Percentiles rank a stretch among this genome's conserved stretches.
Evolutionary conservation across 2,888 invertebrate genomes (phyloP).

Genomic region (Eurytoma adleriae): DNA sequence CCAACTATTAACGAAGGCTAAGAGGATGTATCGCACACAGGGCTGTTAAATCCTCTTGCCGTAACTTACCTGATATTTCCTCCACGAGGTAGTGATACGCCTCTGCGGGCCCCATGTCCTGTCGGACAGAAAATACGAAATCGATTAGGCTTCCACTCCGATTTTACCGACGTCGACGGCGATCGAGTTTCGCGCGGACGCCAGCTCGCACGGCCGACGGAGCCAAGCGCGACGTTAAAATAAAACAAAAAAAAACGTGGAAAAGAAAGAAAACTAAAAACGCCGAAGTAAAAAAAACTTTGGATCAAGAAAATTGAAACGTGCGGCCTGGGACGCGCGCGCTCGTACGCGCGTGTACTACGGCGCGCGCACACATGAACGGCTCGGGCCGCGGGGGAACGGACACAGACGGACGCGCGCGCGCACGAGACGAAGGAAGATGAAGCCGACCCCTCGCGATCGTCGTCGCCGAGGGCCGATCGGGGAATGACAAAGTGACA

Average conservation of each 20-base stretch:
- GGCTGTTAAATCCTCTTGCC: background rate
- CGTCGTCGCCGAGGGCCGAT: slow-evolving; percentile 56
- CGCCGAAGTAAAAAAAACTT: too few species aligned
- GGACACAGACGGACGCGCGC: background rate
- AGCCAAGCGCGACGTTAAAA: too few species aligned
- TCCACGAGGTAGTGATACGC: slow-evolving; percentile 70
- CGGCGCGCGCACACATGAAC: background rate
- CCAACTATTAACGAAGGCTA: slow-evolving; percentile 16
- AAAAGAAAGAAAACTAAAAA: too few species aligned
- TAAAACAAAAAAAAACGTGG: too few species aligned
- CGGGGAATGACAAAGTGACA: slow-evolving; percentile 62
- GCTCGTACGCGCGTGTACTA: background rate
- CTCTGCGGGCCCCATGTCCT: slow-evolving; percentile 67
- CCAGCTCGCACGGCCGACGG: too few species aligned
- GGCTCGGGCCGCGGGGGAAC: background rate
- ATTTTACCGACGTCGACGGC: too few species aligned
- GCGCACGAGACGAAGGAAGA: slow-evolving; percentile 41
- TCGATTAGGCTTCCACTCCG: slow-evolving; percentile 44
- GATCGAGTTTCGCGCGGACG: too few species aligned
- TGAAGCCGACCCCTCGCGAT: slow-evolving; percentile 57
- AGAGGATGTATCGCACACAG: slow-evolving; percentile 16
- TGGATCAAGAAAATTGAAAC: too few species aligned
- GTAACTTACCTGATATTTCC: slow-evolving; percentile 69
- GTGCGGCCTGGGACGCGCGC: too few species aligned
- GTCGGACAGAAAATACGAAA: slow-evolving; percentile 57